Percentiles rank a stretch among this genome's conserved stretches.
These are phyloP conservation scores for Hymenopus coronatus DNA, from an alignment of 2,888 invertebrate genomes.

Conservation along the genomic window DNA sequence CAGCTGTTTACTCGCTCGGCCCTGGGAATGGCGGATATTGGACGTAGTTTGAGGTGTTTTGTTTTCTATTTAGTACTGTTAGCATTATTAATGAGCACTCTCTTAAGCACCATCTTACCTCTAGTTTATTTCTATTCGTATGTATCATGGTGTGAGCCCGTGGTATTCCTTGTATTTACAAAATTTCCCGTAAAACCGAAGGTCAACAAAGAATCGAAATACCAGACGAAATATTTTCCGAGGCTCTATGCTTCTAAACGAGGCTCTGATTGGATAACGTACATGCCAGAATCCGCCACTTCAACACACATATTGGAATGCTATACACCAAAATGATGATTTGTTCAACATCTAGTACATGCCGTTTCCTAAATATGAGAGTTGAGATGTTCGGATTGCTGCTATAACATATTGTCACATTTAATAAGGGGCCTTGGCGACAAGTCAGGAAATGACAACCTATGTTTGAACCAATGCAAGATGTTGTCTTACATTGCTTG, in stretches of 20 bases:
- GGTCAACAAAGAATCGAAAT: constrained; percentile 29
- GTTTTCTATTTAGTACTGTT: neutral
- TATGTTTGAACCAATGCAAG: neutral
- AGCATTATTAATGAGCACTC: neutral
- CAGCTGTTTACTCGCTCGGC: constrained; percentile 32
- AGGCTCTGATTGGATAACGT: constrained; percentile 26
- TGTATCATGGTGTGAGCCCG: constrained; percentile 33
- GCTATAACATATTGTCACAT: neutral
- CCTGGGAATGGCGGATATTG: constrained; percentile 26
- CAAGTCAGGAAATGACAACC: constrained; percentile 26
- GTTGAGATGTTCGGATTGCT: neutral
- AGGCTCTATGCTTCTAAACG: constrained; percentile 26
- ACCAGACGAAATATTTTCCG: constrained; percentile 26
- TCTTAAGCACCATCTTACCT: constrained; percentile 30
- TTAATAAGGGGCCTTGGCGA: constrained; percentile 21
- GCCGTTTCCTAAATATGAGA: neutral
- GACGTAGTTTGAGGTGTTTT: neutral
- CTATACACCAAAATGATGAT: neutral
- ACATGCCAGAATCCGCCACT: neutral
- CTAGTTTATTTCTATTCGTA: constrained; percentile 34
- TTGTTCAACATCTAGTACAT: neutral
- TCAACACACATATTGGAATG: neutral
- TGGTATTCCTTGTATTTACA: constrained; percentile 20
- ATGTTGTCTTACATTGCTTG: neutral
- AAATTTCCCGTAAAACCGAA: constrained; percentile 22